Base-by-base conservation (phyloP, 2,113 vertebrate species). In the Scomber colias region DNA sequence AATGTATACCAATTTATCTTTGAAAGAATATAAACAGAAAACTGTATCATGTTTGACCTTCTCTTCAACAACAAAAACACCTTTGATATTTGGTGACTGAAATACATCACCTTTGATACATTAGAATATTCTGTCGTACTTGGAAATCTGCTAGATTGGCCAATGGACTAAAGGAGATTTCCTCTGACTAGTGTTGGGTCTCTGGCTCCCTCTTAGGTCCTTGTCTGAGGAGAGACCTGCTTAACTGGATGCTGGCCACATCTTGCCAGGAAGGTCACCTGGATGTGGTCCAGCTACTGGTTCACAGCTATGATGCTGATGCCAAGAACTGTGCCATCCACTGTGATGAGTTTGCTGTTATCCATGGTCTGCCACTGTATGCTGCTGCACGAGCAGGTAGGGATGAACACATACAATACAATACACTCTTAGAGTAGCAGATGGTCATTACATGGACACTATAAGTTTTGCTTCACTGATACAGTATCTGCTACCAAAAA, bases 201-300 rank as follows among this genome's bases (percentile, higher is more conserved):
- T 44, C 6, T 12, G 10, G 1, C 27, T 61, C 35, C 13, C 7
- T 55, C 1, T 55, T 57, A 99, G 97, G 90, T 79, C 89, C 92
- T 0, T 92, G 79, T 15, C 87, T 92, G 49, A 92, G 83, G 81
- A 95, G 93, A 31, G 94, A 97, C 19, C 92, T 99, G 30, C 89
- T 99, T 78, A 98, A 96, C 95, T 97, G 95, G 96, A 97, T 98
- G 96, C 87, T 99, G 86, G 95, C 96, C 51, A 92, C 96, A 1
- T 96, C 97, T 1, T 99, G 97, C 75, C 95, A 97, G 82, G 95
- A 90, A 48, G 97, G 97, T 17, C 97, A 99, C 74, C 76, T 97
- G 77, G 95, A 95, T 0, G 51, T 98, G 30, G 98, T 97, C 9
- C 95, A 94, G 56, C 94, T 98, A 55, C 93, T 99, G 10, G 94